A percentile compares a stretch with the other conserved stretches of the same genome.
These are phyloP conservation scores for Crotalus helleri DNA, from an alignment of 2,113 vertebrate genomes.

Conservation along the genomic window DNA sequence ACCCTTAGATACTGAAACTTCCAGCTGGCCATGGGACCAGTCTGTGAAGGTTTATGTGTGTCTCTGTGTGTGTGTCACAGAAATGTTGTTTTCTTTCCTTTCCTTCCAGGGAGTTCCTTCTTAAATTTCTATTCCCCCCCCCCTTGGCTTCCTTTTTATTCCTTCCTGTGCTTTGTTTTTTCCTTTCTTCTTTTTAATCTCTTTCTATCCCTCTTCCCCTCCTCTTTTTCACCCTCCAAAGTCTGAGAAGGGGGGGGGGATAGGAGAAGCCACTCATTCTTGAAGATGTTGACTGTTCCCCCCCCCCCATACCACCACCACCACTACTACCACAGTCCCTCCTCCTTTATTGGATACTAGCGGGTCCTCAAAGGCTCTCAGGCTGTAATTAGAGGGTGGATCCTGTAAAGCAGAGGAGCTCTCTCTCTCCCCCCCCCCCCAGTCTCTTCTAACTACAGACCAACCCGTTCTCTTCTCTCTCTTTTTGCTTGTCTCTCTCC, in stretches of 20 bases:
- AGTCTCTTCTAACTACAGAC: slow-evolving; percentile 74
- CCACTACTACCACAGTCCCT: slow-evolving; percentile 3
- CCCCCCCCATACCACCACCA: background rate
- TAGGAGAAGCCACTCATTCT: background rate
- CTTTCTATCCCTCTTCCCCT: slow-evolving; percentile 20
- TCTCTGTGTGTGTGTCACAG: background rate
- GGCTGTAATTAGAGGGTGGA: slow-evolving; percentile 80
- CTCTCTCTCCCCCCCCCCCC: slow-evolving; percentile 57
- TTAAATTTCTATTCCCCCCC: too few species aligned
- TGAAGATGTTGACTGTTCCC: slow-evolving; percentile 13
- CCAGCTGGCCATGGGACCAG: background rate
- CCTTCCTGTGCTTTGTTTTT: background rate
- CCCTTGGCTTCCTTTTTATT: background rate
- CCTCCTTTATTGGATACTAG: slow-evolving; percentile 68
- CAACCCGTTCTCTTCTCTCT: slow-evolving; percentile 25
- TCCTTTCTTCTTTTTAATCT: slow-evolving; percentile 24
- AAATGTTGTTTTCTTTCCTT: background rate
- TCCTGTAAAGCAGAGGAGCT: slow-evolving; percentile 55
- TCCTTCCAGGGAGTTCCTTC: background rate
- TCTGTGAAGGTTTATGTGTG: background rate
- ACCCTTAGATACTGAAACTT: background rate
- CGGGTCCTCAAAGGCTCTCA: slow-evolving; percentile 72
- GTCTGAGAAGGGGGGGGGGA: background rate
- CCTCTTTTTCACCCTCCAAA: slow-evolving; percentile 30
- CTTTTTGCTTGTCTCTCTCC: slow-evolving; percentile 4